Base-by-base conservation (phyloP, 1,140 invertebrate genomes). In the Aleiodes sp. region DNA sequence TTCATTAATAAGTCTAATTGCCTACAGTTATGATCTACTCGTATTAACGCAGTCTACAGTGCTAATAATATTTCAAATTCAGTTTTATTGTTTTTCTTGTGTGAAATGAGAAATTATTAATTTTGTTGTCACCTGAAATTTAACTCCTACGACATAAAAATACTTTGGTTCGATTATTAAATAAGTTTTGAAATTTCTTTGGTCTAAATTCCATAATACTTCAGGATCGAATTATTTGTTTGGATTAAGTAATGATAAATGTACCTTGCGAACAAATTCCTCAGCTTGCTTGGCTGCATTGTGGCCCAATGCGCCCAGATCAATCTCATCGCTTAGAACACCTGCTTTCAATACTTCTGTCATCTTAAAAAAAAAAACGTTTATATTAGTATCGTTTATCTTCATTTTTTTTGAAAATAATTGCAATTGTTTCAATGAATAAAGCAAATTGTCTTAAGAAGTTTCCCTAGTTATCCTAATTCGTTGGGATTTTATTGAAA, bases 281-380 rank as follows among this genome's bases (percentile, higher is more conserved):
- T 98, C 96, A 1, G 96, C 96, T 80, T 97, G 95, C 77, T 96
- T 94, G 3, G 95, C 95, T 52, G 95, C 96, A 82, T 94, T 93
- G 73, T 95, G 93, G 9, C 94, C 93, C 65, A 96, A 82, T 6
- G 92, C 92, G 60, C 93, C 91, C 52, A 95, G 88, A 80, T 94
- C 93, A 56, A 95, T 91, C 82, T 95, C 93, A 81, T 94, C 92
- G 10, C 92, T 93, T 8, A 94, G 85, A 39, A 94, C 92, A 33
- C 93, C 93, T 72, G 93, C 93, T 81, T 94, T 94, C 29, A 94
- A 82, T 12, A 94, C 93, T 82, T 94, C 93, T 41, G 92, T 92
- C 90, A 94, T 93, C 89, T 90, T 61, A 7, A 83, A 78, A 7
- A 21, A 64, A 33, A 71, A 56, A 39, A 39, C 35, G 14, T n/a